A percentile compares a stretch with the other conserved stretches of the same genome.
Evolutionary conservation across 2,113 vertebrate genomes (phyloP).

Genomic region (Aspidoscelis tigris): DNA sequence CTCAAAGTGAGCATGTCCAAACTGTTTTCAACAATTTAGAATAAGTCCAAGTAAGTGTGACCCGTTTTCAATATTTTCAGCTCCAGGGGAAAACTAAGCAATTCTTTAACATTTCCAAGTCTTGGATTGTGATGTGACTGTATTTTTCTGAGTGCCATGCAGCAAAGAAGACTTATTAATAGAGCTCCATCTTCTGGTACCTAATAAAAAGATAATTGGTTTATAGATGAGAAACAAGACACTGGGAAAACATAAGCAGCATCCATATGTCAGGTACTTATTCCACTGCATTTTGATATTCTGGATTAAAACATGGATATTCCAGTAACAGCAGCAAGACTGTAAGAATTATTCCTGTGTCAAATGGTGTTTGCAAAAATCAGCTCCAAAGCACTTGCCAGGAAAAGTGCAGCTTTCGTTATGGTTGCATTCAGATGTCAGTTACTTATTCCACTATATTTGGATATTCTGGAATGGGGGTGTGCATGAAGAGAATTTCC

Average conservation of each 20-base stretch:
- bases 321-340: conserved; percentile 66
- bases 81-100: conserved; percentile 6
- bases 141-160: conserved; percentile 26
- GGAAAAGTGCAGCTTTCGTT: conserved; percentile 73
- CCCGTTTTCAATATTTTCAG: conserved; percentile 36
- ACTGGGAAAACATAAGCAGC: conserved; percentile 66
- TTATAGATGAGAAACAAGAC: conserved; percentile 17
- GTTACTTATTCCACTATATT: no score
- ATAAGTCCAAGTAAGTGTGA: conserved; percentile 32
- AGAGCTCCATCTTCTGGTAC: conserved; percentile 78
- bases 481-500: no score
- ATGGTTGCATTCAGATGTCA: conserved; percentile 35
- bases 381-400: conserved; percentile 39
- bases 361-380: conserved; percentile 53
- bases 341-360: conserved; percentile 62
- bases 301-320: no score
- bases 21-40: conserved; percentile 34
- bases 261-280: no score
- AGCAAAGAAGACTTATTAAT: conserved; percentile 63
- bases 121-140: conserved; percentile 33
- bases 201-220: conserved; percentile 41
- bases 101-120: conserved; percentile 32
- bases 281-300: no score
- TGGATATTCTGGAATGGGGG: no score
- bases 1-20: conserved; percentile 20